These are phyloP conservation scores for Ooceraea biroi DNA, from an alignment of 1,140 invertebrate genomes.

Conservation along the genomic window DNA sequence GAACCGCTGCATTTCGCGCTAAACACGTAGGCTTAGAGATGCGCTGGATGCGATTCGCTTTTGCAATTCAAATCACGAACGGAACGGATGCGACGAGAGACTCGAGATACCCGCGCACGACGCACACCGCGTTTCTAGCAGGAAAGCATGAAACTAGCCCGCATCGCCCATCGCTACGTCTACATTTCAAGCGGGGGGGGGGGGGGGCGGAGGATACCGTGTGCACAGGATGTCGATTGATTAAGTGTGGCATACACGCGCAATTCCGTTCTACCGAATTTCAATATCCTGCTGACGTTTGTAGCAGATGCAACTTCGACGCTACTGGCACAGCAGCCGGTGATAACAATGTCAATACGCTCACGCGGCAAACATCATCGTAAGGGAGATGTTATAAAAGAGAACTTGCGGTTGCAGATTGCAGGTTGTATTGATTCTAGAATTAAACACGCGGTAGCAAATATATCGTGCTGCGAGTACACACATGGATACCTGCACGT, in stretches of 20 bases:
- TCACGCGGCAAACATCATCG: not conserved
- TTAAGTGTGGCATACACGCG: conserved; percentile 59
- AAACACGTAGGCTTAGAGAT: conserved; percentile 60
- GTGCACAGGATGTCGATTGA: conserved; percentile 47
- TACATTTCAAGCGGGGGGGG: conserved; percentile 41
- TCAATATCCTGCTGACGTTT: conserved; percentile 58
- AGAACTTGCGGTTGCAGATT: not conserved
- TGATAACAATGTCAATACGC: conserved; percentile 34
- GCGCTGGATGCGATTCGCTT: conserved; percentile 72
- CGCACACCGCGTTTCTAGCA: not conserved
- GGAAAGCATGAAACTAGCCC: conserved; percentile 58
- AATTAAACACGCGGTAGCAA: not conserved
- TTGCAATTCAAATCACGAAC: conserved; percentile 82
- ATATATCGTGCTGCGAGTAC: not conserved
- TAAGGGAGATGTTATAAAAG: conserved; percentile 10
- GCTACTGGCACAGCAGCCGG: not conserved
- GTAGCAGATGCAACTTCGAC: conserved; percentile 46
- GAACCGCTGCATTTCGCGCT: conserved; percentile 16
- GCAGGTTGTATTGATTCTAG: not conserved
- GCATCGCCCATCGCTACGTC: conserved; percentile 41
- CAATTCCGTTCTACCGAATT: conserved; percentile 44
- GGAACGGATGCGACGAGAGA: conserved; percentile 61
- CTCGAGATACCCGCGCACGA: conserved; percentile 64
- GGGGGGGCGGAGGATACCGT: conserved; percentile 29
- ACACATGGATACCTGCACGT: not conserved